Percentiles rank a stretch among this genome's conserved stretches.
These are phyloP conservation scores for Drosophila atroscutellata DNA, from an alignment of 2,888 invertebrate species.

Conservation along the genomic window DNA sequence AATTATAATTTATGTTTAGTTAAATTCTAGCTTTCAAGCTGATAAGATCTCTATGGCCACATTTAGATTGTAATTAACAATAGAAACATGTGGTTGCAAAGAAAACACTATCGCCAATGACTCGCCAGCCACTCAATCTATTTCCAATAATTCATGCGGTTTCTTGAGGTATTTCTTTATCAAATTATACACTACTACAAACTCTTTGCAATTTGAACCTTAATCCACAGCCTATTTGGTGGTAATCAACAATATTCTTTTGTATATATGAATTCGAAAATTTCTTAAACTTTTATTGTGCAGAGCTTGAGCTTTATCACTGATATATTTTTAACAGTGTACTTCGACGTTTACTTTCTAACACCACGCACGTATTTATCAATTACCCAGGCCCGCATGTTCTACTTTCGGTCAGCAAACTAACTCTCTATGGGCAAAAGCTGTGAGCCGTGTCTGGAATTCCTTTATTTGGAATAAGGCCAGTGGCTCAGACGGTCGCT, in stretches of 20 bases:
- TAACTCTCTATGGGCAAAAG: constrained; percentile 60
- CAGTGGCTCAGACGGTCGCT: constrained; percentile 66
- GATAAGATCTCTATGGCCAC: neutral
- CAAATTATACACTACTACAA: neutral
- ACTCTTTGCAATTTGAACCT: neutral
- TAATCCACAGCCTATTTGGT: neutral
- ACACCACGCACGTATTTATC: constrained; percentile 66
- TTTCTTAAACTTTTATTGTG: neutral
- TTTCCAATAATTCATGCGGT: constrained; percentile 31
- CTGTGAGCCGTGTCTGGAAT: constrained; percentile 52
- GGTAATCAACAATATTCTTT: neutral
- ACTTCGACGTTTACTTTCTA: constrained; percentile 68
- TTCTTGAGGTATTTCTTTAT: constrained; percentile 23
- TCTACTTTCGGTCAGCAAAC: constrained; percentile 60
- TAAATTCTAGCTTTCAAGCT: neutral
- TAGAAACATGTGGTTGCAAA: neutral
- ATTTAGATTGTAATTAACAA: neutral
- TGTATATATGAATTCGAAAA: neutral
- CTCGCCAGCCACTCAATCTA: constrained; percentile 5
- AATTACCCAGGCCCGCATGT: constrained; percentile 63
- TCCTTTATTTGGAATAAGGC: constrained; percentile 70
- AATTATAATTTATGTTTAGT: neutral
- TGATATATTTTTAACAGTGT: constrained; percentile 29
- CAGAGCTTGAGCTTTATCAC: neutral
- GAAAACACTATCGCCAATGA: neutral